These are phyloP conservation scores for Salvelinus sp. DNA, from an alignment of 2,113 vertebrate genomes.

Conservation along the genomic window DNA sequence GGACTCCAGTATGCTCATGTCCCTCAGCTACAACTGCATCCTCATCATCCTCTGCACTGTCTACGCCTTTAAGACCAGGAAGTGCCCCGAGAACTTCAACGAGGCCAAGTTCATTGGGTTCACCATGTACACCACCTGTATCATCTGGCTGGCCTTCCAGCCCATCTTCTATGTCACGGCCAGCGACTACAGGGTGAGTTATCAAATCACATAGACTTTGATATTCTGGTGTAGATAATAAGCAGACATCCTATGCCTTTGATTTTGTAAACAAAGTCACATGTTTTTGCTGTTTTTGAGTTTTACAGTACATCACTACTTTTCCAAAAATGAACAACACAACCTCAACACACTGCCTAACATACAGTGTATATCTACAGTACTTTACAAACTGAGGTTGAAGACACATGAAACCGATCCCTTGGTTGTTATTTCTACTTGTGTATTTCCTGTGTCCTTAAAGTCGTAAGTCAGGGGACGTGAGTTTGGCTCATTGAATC, in stretches of 20 bases:
- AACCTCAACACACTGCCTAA: too few species aligned
- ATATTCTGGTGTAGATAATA: too few species aligned
- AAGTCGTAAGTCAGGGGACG: background rate
- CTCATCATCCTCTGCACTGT: conserved; percentile 97
- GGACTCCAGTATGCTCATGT: conserved; percentile 95
- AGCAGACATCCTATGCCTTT: too few species aligned
- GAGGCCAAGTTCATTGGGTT: conserved; percentile 99
- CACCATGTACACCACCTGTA: conserved; percentile 99
- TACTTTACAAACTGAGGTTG: background rate
- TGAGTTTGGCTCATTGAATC: background rate
- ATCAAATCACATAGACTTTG: background rate
- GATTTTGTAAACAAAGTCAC: too few species aligned
- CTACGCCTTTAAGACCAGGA: conserved; percentile 98
- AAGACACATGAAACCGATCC: background rate
- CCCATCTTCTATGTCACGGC: conserved; percentile 99
- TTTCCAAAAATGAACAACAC: too few species aligned
- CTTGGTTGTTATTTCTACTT: background rate
- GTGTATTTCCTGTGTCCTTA: background rate
- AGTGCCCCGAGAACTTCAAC: conserved; percentile 98
- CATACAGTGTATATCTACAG: background rate
- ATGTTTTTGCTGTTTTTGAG: too few species aligned
- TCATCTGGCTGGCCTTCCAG: conserved; percentile 99
- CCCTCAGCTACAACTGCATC: conserved; percentile 94
- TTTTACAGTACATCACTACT: too few species aligned
- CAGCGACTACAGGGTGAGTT: conserved; percentile 95